A percentile compares a stretch with the other conserved stretches of the same genome.
Conservation (phyloP, 2,888 invertebrate species). For the Synergus umbraculus region DNA sequence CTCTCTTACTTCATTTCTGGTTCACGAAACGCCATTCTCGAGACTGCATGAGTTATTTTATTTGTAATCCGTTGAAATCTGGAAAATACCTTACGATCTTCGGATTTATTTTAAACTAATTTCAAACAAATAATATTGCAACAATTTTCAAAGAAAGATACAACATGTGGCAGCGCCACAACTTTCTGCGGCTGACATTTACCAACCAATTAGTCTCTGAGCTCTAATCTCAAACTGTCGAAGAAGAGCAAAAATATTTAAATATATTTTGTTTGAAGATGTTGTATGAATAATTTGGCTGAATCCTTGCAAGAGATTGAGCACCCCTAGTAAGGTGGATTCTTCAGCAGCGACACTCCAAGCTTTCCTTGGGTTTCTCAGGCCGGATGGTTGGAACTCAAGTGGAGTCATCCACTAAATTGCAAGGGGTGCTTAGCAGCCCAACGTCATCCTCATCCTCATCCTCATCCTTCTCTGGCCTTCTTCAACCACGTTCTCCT, state of each 20-base stretch:
- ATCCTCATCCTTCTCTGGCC: constrained; percentile 56
- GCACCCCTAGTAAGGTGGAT: constrained; percentile 68
- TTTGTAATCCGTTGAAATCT: too few species aligned
- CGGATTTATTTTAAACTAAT: too few species aligned
- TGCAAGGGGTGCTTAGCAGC: constrained; percentile 70
- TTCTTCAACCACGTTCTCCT: constrained; percentile 57
- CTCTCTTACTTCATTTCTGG: neutral
- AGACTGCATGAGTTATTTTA: neutral
- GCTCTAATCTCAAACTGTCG: too few species aligned
- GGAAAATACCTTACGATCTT: too few species aligned
- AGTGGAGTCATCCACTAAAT: constrained; percentile 70
- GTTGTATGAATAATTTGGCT: constrained; percentile 3
- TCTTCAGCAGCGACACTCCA: constrained; percentile 68
- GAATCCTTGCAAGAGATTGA: constrained; percentile 54
- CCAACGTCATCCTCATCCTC: constrained; percentile 63
- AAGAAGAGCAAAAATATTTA: neutral
- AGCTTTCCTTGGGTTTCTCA: constrained; percentile 67
- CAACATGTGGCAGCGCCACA: too few species aligned
- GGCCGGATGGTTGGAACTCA: constrained; percentile 66
- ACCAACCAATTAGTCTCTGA: too few species aligned
- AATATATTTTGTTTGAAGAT: neutral
- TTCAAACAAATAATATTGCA: too few species aligned
- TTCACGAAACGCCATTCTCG: neutral
- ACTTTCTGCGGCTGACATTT: too few species aligned
- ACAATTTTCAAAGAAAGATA: too few species aligned